Base-by-base conservation (phyloP, 2,888 invertebrate species). In the Ommatoiulus sabulosus region DNA sequence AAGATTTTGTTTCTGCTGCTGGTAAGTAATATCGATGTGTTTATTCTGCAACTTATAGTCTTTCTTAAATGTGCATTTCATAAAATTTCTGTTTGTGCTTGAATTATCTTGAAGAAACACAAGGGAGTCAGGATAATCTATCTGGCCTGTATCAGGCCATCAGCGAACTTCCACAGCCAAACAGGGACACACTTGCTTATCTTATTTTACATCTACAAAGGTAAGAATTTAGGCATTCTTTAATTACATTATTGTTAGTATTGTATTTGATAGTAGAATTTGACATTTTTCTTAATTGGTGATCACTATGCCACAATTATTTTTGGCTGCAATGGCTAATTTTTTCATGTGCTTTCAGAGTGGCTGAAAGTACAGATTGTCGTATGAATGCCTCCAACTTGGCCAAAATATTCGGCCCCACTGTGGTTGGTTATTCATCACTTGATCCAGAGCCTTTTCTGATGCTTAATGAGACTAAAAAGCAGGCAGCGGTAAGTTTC, bases 171-270 rank as follows among this genome's bases (percentile, higher is more conserved):
- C 99, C 99, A 12, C 96, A 95, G 91, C 96, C 99, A 0, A 99
- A 99, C 93, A 94, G 98, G 20, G 99, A 99, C 92, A 98, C 99
- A 0, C 94, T 99, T 88, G 98, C 99, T 0, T 99, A 96, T 93
- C 93, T 99, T 15, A 95, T 98, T 91, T 93, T 98, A 89, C 99
- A 99, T 93, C 94, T 99, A 91, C 97, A 97, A 93, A 94, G 94
- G 96, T 96, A 91, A 44, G 48, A 87, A 10, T 35, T n/a, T 63
- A 3, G 3, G 20, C 20, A 63, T 63, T 63, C 63, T 20, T 63
- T 7, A 48, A 44, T 35, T 35, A 35, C 35, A 2, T 35, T 35
- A 35, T 35, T 35, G 35, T 35, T 35, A 35, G 35, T 35, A 35
- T 35, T 35, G 35, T 35, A 35, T 35, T 35, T 35, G 35, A 35